Base-by-base conservation (phyloP, 2,888 invertebrate species). In the Leptopilina myrica region DNA sequence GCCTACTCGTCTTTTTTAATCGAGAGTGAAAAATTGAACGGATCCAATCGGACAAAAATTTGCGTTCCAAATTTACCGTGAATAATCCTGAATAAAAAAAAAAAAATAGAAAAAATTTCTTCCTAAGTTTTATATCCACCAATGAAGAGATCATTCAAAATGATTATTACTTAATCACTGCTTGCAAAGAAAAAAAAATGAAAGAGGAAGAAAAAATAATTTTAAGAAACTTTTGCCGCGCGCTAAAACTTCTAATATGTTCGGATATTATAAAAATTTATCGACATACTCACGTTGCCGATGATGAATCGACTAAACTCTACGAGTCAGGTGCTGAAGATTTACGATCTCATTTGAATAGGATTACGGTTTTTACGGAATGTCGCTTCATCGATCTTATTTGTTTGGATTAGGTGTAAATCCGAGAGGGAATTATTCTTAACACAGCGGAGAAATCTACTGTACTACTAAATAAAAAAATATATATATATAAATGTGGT, bases 1-100 rank as follows among this genome's bases (percentile, higher is more conserved):
- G 78, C 77, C 78, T 78, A 49, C 43, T 79, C 12, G 11, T 49
- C 56, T 46, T 79, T 49, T 43, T 79, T 79, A 64, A 73, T 67
- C 76, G 76, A 80, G 15, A 40, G 15, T 65, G 65, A n/a, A 64
- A 33, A 65, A 20, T 73, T 46, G 66, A 33, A n/a, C 66, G 43
- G 43, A 15, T 40, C 66, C 66, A 69, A 69, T 53, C 49, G 11
- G 56, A n/a, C 33, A 49, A 26, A 73, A 73, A 73, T 73, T 73
- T 33, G 33, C 56, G 56, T 33, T 73, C 53, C 26, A n/a, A 56
- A 73, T 73, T 56, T 56, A 73, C 56, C 73, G 33, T 56, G 73
- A 73, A 73, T 56, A 73, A 73, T 33, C n/a, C 33, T 56, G 53
- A 9, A 33, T 43, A 43, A 43, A 43, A 8, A 43, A 8, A 43